A percentile compares a stretch with the other conserved stretches of the same genome.
These are phyloP conservation scores for Ladona fulva DNA, from an alignment of 1,140 invertebrate species.

Conservation along the genomic window DNA sequence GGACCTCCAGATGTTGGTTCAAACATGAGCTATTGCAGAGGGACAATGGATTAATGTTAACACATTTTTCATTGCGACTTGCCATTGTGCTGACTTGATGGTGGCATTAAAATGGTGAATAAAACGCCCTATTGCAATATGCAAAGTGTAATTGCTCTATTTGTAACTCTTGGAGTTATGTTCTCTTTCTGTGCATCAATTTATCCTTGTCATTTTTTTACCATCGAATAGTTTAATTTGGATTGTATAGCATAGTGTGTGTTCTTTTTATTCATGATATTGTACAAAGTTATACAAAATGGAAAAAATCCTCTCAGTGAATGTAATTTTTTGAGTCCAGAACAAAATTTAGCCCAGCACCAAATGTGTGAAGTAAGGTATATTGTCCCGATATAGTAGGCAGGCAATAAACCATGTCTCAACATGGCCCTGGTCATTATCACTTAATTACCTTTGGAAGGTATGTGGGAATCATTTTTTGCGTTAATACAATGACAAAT, in stretches of 20 bases:
- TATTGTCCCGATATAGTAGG: not conserved
- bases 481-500: not conserved
- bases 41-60: not conserved
- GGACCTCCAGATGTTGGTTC: not conserved
- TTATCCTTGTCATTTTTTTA: conserved; percentile 5
- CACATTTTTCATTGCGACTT: not conserved
- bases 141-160: not conserved
- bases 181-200: conserved; percentile 3
- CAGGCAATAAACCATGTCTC: conserved; percentile 4
- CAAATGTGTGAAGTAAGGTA: not conserved
- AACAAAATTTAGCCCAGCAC: not conserved
- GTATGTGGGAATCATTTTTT: not conserved
- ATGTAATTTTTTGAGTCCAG: conserved; percentile 1
- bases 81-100: not conserved
- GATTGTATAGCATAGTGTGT: conserved; percentile 9
- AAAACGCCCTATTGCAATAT: not conserved
- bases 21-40: not conserved
- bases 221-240: conserved; percentile 10
- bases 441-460: conserved; percentile 6
- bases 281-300: conserved; percentile 8
- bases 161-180: conserved; percentile 9
- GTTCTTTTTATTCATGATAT: conserved; percentile 1
- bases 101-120: not conserved
- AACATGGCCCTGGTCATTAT: conserved; percentile 8
- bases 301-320: not conserved